These are phyloP conservation scores for Ciconia nigra DNA, from an alignment of 2,797 vertebrate species.

Conservation along the genomic window DNA sequence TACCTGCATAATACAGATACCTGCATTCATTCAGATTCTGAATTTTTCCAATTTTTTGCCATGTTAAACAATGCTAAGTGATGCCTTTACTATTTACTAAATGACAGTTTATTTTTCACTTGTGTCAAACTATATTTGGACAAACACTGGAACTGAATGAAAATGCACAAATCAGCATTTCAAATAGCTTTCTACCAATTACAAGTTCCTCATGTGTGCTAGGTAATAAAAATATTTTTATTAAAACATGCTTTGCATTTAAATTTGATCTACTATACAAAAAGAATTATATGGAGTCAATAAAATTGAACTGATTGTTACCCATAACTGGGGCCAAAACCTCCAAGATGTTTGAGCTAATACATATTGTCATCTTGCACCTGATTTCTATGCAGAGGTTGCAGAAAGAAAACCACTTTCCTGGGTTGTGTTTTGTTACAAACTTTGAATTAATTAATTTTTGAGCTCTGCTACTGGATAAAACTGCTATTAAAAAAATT, in stretches of 20 bases:
- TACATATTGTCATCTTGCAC: not conserved
- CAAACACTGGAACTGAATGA: not conserved
- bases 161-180: conserved; percentile 23
- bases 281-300: not conserved
- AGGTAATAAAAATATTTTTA: not conserved
- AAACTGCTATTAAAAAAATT: not conserved
- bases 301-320: not conserved
- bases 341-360: not conserved
- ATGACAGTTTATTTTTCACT: not conserved
- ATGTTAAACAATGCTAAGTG: not conserved
- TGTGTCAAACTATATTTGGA: not conserved
- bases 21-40: not conserved
- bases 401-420: not conserved
- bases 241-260: conserved; percentile 13
- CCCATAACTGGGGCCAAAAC: not conserved
- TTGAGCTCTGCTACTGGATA: not conserved
- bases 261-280: not conserved
- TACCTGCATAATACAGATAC: not conserved
- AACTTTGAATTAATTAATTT: not conserved
- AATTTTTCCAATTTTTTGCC: not conserved
- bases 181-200: not conserved
- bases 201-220: not conserved
- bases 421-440: not conserved
- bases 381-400: not conserved
- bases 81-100: not conserved